Percentiles rank a stretch among this genome's conserved stretches.
phyloP scores from a whole-genome alignment of 2,888 invertebrate genomes.

The Panopea generosa region DNA sequence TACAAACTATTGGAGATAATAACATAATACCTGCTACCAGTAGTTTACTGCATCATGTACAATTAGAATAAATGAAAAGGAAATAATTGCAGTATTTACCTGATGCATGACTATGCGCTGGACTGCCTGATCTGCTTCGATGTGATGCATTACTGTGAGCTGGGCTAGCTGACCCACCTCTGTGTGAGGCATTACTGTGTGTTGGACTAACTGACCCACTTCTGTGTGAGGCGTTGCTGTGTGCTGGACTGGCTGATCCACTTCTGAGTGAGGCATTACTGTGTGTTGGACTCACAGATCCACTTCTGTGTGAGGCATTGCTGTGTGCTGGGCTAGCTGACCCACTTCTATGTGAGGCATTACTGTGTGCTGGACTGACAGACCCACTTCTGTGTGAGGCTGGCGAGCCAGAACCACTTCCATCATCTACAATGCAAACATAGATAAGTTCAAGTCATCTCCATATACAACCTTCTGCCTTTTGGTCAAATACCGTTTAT shows the following conservation, averaged over 20 bases:
- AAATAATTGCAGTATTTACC: too few relatives aligned
- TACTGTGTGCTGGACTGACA: constrained; percentile 48
- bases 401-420: constrained; percentile 32
- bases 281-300: constrained; percentile 47
- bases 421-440: constrained; percentile 20
- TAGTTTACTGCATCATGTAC: too few relatives aligned
- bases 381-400: constrained; percentile 48
- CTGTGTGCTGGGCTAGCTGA: constrained; percentile 56
- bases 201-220: constrained; percentile 35
- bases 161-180: constrained; percentile 41
- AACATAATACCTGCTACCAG: too few relatives aligned
- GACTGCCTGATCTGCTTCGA: constrained; percentile 53
- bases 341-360: too few relatives aligned
- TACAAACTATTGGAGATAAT: too few relatives aligned
- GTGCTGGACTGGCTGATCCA: constrained; percentile 58
- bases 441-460: too few relatives aligned
- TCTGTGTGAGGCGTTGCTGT: constrained; percentile 36
- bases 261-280: too few relatives aligned
- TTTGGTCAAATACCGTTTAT: too few relatives aligned
- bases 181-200: too few relatives aligned
- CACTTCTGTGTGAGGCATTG: too few relatives aligned
- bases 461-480: constrained; percentile 19
- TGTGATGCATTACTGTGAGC: constrained; percentile 39
- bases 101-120: constrained; percentile 24
- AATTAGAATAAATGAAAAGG: too few relatives aligned